phyloP scores from a whole-genome alignment of 2,888 invertebrate species.

The Drosophila affinis region DNA sequence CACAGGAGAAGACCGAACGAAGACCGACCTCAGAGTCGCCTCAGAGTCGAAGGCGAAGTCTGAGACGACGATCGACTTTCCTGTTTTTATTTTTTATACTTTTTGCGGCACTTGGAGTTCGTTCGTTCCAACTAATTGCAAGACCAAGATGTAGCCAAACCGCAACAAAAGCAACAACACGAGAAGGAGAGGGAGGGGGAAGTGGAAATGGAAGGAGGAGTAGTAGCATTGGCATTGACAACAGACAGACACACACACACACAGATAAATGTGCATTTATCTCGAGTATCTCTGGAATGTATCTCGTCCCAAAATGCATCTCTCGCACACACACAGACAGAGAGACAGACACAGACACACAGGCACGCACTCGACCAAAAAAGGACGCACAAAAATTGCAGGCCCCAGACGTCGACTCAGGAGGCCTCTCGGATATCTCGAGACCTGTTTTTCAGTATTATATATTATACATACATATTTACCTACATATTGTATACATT shows the following conservation, averaged over 20 bases:
- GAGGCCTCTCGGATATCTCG: conserved; percentile 47
- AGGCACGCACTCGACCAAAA: conserved; percentile 35
- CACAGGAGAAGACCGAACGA: background rate
- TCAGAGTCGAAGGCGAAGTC: conserved; percentile 6
- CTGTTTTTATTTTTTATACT: conserved; percentile 44
- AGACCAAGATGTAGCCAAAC: conserved; percentile 37
- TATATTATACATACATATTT: conserved; percentile 21
- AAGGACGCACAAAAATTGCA: conserved; percentile 74
- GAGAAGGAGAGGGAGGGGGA: background rate
- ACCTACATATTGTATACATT: background rate
- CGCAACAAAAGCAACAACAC: conserved; percentile 34
- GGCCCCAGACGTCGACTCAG: conserved; percentile 38
- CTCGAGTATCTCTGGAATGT: conserved; percentile 75
- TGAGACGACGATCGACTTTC: conserved; percentile 41
- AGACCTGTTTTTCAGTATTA: conserved; percentile 63
- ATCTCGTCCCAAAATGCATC: conserved; percentile 64
- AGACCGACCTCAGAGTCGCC: background rate
- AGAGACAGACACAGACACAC: conserved; percentile 7
- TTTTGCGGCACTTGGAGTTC: conserved; percentile 52
- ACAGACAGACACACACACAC: conserved; percentile 48
- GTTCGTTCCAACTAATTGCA: conserved; percentile 63
- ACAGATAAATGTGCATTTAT: conserved; percentile 56
- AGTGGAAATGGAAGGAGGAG: conserved; percentile 9
- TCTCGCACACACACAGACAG: conserved; percentile 18
- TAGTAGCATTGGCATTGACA: conserved; percentile 58